Evolutionary conservation across 2,797 vertebrate species (phyloP), one percentile per base, ranked within the genome.

Genomic region (Potorous gilbertii): DNA sequence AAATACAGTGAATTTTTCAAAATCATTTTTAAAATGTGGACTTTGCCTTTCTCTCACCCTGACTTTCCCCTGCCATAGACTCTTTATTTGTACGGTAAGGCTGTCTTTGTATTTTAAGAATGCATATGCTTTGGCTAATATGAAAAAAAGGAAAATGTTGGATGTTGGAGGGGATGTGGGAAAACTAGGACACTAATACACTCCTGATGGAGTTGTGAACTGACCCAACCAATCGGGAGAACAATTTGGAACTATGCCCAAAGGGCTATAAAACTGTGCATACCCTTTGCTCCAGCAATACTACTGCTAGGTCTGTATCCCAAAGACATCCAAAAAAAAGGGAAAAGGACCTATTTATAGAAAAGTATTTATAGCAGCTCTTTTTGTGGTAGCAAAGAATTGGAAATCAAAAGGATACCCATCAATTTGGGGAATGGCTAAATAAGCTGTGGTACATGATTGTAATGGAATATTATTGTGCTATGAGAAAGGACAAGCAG

Each of bases 11-110:
- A 92, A 93, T 95, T 95, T 55, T 90, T 92, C 74, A 92, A 93
- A 90, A 56, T 50, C 31, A 34, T 91, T 92, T 96, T 95, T 55
- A 90, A 21, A 81, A 91, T 62, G 94, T 95, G 94, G 91, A n/a
- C 66, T 90, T 16, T 89, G 29, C 90, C 94, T 57, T 66, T 31
- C 29, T 34, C 91, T 56, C 93, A 94, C 62, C 54, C 52, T 95
- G 54, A 96, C 93, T 21, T 92, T 93, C 5, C 31, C 46, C 52
- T 95, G 56, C 90, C 13, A 91, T 1, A 14, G 55, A 87, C 6
- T 46, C 1, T 16, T 91, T 91, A 92, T 90, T 95, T 81, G 90
- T 91, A 89, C 90, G 34, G 55, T 56, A 56, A 92, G 21, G 54
- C 52, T 54, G 54, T 52, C 14, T 90, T 90, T 54, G 18, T 46